A percentile compares a stretch with the other conserved stretches of the same genome.
These are phyloP conservation scores for Caenorhabditis afra DNA, from an alignment of 2,888 invertebrate genomes.

Conservation along the genomic window DNA sequence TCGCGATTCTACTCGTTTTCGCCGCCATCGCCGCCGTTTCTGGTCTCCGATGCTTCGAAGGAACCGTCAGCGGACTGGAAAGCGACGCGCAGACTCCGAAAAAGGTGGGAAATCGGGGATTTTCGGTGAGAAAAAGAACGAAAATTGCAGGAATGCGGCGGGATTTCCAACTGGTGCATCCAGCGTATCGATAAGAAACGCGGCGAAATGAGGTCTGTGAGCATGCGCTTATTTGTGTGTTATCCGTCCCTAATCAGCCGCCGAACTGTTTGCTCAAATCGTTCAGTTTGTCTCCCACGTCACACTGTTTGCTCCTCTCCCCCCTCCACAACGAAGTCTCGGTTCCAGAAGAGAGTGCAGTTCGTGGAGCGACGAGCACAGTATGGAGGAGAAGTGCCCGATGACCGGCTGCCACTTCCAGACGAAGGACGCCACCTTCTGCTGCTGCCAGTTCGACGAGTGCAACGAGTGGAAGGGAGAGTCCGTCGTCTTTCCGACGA, in stretches of 20 bases:
- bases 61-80: constrained; percentile 58
- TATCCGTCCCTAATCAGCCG: too few species aligned
- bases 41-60: constrained; percentile 62
- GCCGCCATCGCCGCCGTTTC: constrained; percentile 7
- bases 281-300: constrained; percentile 17
- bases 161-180: constrained; percentile 66
- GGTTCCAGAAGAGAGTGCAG: constrained; percentile 61
- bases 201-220: constrained; percentile 57
- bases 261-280: constrained; percentile 46
- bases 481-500: constrained; percentile 33
- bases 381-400: constrained; percentile 70
- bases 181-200: constrained; percentile 64
- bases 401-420: constrained; percentile 68
- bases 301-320: constrained; percentile 6
- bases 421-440: constrained; percentile 58
- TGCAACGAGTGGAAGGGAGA: constrained; percentile 70
- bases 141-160: constrained; percentile 61
- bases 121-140: not conserved
- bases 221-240: constrained; percentile 27
- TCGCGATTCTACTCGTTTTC: constrained; percentile 17
- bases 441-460: constrained; percentile 69
- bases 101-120: constrained; percentile 36
- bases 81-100: constrained; percentile 58
- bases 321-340: not conserved
- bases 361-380: constrained; percentile 68